Evolutionary conservation across 2,797 vertebrate genomes (phyloP).

Genomic region (Oreochromis mossambicus): DNA sequence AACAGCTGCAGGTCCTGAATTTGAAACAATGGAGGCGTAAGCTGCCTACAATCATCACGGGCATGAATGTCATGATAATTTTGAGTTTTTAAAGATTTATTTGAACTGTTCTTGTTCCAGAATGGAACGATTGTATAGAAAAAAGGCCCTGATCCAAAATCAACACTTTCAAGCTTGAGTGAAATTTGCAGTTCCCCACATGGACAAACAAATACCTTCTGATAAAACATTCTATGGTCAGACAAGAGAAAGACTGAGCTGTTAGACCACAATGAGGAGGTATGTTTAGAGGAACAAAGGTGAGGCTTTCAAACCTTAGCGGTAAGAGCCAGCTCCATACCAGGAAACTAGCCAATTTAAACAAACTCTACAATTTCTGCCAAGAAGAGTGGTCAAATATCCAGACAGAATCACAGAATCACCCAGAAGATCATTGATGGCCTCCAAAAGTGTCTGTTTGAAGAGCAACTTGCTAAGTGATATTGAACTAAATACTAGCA

Average conservation of each 20-base stretch:
- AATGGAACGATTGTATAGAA: background rate
- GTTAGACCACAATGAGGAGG: background rate
- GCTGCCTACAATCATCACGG: background rate
- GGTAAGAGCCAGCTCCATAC: background rate
- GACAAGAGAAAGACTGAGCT: background rate
- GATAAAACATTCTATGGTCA: background rate
- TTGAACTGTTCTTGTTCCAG: background rate
- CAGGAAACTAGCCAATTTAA: background rate
- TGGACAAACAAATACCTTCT: background rate
- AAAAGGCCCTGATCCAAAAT: background rate
- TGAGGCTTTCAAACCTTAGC: background rate
- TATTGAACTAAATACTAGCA: background rate
- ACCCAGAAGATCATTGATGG: background rate
- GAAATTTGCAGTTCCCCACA: background rate
- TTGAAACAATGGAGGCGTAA: background rate
- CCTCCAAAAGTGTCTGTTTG: background rate
- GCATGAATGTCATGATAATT: background rate
- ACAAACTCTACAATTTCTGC: background rate
- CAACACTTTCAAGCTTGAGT: background rate
- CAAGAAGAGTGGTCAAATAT: background rate
- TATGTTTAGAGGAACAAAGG: background rate
- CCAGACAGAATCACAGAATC: background rate
- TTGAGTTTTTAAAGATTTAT: background rate
- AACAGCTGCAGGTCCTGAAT: conserved; percentile 87
- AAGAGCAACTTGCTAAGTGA: background rate